Base-by-base conservation (phyloP, 92 coral and sea anemone species). In the Porites divaricata region DNA sequence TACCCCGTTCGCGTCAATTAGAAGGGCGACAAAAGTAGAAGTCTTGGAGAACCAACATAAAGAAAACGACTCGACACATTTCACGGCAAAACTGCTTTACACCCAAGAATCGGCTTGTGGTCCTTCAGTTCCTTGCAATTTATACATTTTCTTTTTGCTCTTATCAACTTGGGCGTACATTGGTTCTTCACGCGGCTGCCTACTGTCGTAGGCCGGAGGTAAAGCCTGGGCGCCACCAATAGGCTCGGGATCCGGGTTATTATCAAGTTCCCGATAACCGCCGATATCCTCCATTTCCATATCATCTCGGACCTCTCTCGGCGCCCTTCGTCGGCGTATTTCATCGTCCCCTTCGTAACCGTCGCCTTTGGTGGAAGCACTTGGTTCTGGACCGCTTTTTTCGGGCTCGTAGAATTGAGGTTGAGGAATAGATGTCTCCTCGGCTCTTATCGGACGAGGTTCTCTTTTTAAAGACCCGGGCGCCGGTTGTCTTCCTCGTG, bases 31-130 rank as follows among this genome's bases (percentile, higher is more conserved):
- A 7, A 15, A 11, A 61, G 3, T 19, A 12, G 28, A 28, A 67
- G 15, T 6, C 1, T 19, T 67, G 48, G 72, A 67, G 28, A 67
- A 24, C 72, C 72, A 28, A 69, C 73, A 69, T 45, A 49, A 54
- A 54, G 24, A n/a, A 71, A 49, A 20, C 24, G 49, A 21, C 26
- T 48, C 13, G 15, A 61, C 65, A 15, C 65, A 61, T 15, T 61
- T 17, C 21, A 61, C 24, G 6, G 21, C 24, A 48, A 8, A 35
- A 23, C 13, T 15, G 24, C 26, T 84, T 91, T 72, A 97, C 10
- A 97, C 99, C 99, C 99, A 97, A 19, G 99, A 97, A 72, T 97
- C 99, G 24, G 95, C 86, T 28, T 90, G 87, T 11, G 89, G 89
- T 4, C 91, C 92, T 2, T 92, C 98, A 20, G 86, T 83, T n/a